phyloP scores from a whole-genome alignment of 1,140 invertebrate genomes.

The Lycorma delicatula region DNA sequence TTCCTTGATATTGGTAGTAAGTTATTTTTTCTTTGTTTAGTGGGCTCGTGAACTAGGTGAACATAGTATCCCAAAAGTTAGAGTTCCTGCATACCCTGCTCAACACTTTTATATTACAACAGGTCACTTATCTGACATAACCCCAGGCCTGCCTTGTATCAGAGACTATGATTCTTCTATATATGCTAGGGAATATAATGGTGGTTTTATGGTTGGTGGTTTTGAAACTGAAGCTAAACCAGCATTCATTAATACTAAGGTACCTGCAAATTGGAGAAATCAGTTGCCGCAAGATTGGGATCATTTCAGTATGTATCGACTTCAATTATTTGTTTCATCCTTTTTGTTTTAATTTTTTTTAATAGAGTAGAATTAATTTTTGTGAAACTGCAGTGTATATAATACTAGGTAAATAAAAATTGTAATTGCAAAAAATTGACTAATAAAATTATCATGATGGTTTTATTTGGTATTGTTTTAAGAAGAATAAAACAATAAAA shows the following conservation, averaged over 20 bases:
- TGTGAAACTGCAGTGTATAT: no score
- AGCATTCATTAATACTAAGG: slow-evolving; percentile 67
- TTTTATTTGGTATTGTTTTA: no score
- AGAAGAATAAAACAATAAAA: no score
- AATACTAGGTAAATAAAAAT: no score
- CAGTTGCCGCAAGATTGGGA: slow-evolving; percentile 83
- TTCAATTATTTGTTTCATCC: no score
- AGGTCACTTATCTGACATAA: slow-evolving; percentile 56
- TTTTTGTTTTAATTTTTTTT: no score
- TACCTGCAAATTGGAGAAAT: slow-evolving; percentile 47
- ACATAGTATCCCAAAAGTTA: slow-evolving; percentile 70
- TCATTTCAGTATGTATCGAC: slow-evolving; percentile 47
- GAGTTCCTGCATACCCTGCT: slow-evolving; percentile 83
- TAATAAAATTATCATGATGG: no score
- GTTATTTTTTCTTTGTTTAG: slow-evolving; percentile 1
- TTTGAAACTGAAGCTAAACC: slow-evolving; percentile 84
- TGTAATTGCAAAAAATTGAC: no score
- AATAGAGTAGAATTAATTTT: no score
- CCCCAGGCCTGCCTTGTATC: slow-evolving; percentile 38
- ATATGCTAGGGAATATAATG: slow-evolving; percentile 74
- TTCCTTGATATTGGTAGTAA: no score
- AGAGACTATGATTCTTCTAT: slow-evolving; percentile 82
- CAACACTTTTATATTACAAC: slow-evolving; percentile 90
- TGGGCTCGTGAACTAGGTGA: slow-evolving; percentile 73
- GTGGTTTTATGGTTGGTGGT: slow-evolving; percentile 70